Evolutionary conservation across 2,113 vertebrate genomes (phyloP).

Genomic region (Genyomyrus donnyi): DNA sequence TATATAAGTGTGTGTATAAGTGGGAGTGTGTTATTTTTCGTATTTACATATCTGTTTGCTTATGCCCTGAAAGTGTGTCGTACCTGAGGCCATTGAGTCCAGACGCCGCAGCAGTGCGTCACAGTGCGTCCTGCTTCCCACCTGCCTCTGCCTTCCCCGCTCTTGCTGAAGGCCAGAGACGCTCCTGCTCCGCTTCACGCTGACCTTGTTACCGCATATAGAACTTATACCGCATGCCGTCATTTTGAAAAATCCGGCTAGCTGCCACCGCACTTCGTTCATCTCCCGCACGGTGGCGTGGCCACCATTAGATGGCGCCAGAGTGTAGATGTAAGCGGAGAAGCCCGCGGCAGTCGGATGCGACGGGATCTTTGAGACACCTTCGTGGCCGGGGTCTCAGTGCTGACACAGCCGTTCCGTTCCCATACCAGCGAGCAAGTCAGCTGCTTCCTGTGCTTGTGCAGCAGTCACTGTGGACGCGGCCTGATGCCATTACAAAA

Average conservation of each 20-base stretch:
- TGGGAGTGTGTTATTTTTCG: background rate
- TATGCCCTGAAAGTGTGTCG: background rate
- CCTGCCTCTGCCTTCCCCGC: background rate
- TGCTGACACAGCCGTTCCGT: background rate
- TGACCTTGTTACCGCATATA: background rate
- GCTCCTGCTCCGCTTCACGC: background rate
- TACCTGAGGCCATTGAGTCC: background rate
- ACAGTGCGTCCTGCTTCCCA: background rate
- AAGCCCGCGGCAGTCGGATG: background rate
- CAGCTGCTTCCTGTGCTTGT: background rate
- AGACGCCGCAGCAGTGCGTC: background rate
- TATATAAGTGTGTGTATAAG: background rate
- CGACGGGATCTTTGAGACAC: background rate
- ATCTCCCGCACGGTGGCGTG: background rate
- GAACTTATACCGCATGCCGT: background rate
- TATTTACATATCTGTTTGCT: background rate
- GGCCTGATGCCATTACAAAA: background rate
- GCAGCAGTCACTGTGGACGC: background rate
- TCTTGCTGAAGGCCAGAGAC: background rate
- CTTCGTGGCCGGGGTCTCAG: background rate
- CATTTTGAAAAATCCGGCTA: background rate
- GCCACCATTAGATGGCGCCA: background rate
- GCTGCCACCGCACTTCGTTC: background rate
- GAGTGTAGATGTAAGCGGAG: background rate
- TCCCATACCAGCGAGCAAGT: background rate